phyloP scores from a whole-genome alignment of 2,888 invertebrate genomes.

The Leptarthrus brevirostris region DNA sequence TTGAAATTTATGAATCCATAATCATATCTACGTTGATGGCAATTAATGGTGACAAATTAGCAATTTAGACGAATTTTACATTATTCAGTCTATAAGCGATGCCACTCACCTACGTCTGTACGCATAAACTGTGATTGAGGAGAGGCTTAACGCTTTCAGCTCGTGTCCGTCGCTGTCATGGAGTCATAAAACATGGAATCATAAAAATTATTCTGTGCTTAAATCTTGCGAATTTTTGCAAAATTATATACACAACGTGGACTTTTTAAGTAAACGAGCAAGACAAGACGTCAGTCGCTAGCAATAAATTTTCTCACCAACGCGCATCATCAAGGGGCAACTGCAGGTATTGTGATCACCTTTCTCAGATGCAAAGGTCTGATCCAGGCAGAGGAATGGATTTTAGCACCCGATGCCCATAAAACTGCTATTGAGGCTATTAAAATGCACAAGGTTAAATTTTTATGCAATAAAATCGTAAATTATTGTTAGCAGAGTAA shows the following conservation, averaged over 20 bases:
- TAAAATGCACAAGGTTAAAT: conserved; percentile 41
- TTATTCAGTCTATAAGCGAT: background rate
- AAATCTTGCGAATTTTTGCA: conserved; percentile 18
- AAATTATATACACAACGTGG: conserved; percentile 7
- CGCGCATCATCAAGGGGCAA: conserved; percentile 21
- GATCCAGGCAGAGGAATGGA: conserved; percentile 20
- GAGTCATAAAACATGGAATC: conserved; percentile 27
- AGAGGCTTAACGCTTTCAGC: conserved; percentile 12
- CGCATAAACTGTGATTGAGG: conserved; percentile 6
- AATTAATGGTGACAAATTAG: conserved; percentile 38
- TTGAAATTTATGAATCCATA: conserved; percentile 33
- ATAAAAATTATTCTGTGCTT: conserved; percentile 28
- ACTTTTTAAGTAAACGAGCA: conserved; percentile 10
- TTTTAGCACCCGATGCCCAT: conserved; percentile 41
- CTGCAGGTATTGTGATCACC: background rate
- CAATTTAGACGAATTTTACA: conserved; percentile 19
- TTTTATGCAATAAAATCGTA: conserved; percentile 42
- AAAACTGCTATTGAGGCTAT: conserved; percentile 26
- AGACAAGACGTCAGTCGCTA: conserved; percentile 8
- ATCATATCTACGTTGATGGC: conserved; percentile 24
- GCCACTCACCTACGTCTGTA: conserved; percentile 1
- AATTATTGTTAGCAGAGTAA: conserved; percentile 28
- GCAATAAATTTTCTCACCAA: conserved; percentile 41
- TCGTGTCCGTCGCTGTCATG: conserved; percentile 15
- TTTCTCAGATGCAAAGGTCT: background rate